Conservation (phyloP, 2,888 invertebrate genomes). For the Furcula furcula region DNA sequence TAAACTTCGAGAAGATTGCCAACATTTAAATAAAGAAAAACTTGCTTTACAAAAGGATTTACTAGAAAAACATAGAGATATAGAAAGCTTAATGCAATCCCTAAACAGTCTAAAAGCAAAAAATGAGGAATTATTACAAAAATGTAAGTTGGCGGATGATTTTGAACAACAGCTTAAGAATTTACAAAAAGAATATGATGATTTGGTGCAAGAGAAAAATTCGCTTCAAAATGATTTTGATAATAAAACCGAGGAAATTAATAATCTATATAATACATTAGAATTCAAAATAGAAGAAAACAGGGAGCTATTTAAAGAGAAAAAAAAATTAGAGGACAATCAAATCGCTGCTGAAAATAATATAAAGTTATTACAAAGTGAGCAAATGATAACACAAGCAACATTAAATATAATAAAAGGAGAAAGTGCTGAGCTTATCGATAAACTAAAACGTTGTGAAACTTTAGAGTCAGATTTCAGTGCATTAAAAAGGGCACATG, state of each 20-base stretch:
- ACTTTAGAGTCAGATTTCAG: constrained; percentile 43
- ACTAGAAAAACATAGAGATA: constrained; percentile 32
- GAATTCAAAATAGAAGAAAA: constrained; percentile 54
- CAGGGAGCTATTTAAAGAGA: constrained; percentile 32
- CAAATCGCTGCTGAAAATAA: constrained; percentile 31
- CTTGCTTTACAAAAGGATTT: constrained; percentile 35
- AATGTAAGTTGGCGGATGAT: constrained; percentile 22
- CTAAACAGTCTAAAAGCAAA: constrained; percentile 28
- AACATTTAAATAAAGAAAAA: constrained; percentile 40
- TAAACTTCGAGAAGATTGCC: constrained; percentile 32
- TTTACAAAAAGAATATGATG: constrained; percentile 31
- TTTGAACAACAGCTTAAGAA: constrained; percentile 35
- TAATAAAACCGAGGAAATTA: constrained; percentile 42
- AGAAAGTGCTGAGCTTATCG: constrained; percentile 45
- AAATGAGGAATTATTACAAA: constrained; percentile 29
- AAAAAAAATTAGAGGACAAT: constrained; percentile 34
- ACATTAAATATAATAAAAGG: constrained; percentile 39
- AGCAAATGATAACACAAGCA: constrained; percentile 39
- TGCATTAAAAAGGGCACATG: constrained; percentile 38
- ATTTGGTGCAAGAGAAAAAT: constrained; percentile 38
- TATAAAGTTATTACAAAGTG: constrained; percentile 39
- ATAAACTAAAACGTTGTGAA: constrained; percentile 48
- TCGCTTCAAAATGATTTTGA: constrained; percentile 37
- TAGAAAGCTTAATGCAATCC: constrained; percentile 24
- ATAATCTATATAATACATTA: constrained; percentile 39